Base-by-base conservation (phyloP, 2,888 invertebrate genomes). In the Dryococelus australis region DNA sequence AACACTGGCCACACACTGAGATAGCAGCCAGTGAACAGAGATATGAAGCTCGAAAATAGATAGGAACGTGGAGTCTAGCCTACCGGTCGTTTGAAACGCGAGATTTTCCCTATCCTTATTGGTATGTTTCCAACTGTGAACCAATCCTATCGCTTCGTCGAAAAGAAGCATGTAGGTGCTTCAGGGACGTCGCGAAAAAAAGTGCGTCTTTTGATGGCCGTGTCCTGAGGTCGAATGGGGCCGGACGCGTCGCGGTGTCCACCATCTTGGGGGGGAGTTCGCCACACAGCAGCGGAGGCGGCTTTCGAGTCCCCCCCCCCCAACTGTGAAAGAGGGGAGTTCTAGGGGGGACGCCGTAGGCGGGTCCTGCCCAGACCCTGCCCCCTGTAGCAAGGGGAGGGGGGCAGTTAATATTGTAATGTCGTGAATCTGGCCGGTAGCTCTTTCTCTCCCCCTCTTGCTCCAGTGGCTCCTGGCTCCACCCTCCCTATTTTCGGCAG, bases 331-430 rank as follows among this genome's bases (percentile, higher is more conserved):
- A 65, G 51, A 20, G 51, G 51, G 20, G 65, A 20, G 65, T 16
- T 8, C 24, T n/a, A 65, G 65, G 65, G 65, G 65, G 65, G 65
- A 65, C 65, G 65, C 65, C 65, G 65, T 10, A 65, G 65, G 65
- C 65, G 65, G 65, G 20, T 65, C 65, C 24, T n/a, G n/a, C 24
- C 65, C n/a, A 65, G 65, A 65, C 65, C 65, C 65, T 65, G 65
- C 65, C 65, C 65, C 65, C 65, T 65, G 20, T 24, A 20, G 16
- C 65, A 24, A 10, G 24, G 65, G 65, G 65, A n/a, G n/a, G 65
- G 78, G 87, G 87, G 85, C 43, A 84, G 84, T 85, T 87, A 87
- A 87, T 87, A 87, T 87, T 87, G 85, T 87, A 87, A 87, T 87
- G 87, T 87, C 84, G 87, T 43, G 87, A 87, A 87, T 87, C 87